Evolutionary conservation across 2,888 invertebrate species (phyloP).

Genomic region (Hedychridium roseum): DNA sequence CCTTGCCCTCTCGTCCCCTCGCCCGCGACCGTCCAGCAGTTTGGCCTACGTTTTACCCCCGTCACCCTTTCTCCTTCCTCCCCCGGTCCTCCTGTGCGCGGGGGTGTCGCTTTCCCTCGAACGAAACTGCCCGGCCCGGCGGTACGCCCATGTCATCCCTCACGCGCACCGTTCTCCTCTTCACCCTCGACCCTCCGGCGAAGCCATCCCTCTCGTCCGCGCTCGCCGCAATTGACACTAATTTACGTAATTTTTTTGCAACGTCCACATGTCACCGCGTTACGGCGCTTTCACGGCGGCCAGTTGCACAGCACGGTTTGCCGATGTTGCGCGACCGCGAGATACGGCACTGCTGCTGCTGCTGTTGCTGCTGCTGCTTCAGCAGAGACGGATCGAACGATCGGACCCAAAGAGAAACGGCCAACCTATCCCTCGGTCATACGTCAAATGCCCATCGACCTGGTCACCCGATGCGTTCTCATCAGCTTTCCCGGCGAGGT

Average conservation of each 20-base stretch:
- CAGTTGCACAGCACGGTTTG: no score
- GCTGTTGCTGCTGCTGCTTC: no score
- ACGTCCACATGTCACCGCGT: slow-evolving; percentile 43
- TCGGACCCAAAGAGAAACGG: no score
- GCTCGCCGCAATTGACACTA: slow-evolving; percentile 54
- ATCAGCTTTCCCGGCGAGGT: no score
- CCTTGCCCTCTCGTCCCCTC: slow-evolving; percentile 11
- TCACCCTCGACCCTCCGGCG: slow-evolving; percentile 10
- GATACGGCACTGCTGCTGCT: no score
- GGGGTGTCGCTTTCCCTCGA: slow-evolving; percentile 18
- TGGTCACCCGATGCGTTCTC: no score
- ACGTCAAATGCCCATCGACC: no score
- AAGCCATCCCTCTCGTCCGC: slow-evolving; percentile 19
- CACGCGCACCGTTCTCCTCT: slow-evolving; percentile 15
- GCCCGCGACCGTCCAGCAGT: no score
- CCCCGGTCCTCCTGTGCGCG: slow-evolving; percentile 7
- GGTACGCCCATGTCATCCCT: slow-evolving; percentile 50
- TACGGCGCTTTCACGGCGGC: slow-evolving; percentile 13
- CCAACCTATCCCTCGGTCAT: no score
- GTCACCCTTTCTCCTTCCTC: slow-evolving; percentile 8
- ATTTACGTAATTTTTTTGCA: slow-evolving; percentile 56
- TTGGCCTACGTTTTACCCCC: no score
- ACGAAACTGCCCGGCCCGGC: slow-evolving; percentile 24
- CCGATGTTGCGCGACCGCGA: no score
- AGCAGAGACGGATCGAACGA: no score